Conservation (phyloP, 2,888 invertebrate genomes). For the Linnaemya tessellans region DNA sequence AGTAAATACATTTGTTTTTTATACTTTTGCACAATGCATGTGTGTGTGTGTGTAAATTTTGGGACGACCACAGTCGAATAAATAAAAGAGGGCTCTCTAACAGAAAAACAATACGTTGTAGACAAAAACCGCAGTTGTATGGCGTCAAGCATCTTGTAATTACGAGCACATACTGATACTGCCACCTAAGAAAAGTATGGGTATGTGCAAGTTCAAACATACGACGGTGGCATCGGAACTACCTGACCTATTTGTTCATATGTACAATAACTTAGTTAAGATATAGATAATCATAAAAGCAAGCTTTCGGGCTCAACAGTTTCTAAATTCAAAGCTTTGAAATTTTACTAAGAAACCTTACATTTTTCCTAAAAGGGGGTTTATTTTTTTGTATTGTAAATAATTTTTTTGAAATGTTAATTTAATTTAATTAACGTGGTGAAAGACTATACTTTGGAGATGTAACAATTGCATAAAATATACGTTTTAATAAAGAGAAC, state of each 20-base stretch:
- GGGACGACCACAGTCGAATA: neutral
- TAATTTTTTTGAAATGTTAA: too few relatives aligned
- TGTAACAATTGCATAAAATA: too few relatives aligned
- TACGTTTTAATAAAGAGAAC: too few relatives aligned
- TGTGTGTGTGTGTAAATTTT: neutral
- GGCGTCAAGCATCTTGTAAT: conserved; percentile 52
- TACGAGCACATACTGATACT: conserved; percentile 5
- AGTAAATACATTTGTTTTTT: conserved; percentile 1
- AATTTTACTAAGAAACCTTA: too few relatives aligned
- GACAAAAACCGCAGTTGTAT: conserved; percentile 53
- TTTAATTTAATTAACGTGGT: too few relatives aligned
- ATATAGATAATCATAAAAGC: too few relatives aligned
- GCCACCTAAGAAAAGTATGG: conserved; percentile 10
- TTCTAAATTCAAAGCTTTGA: too few relatives aligned
- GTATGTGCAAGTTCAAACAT: neutral
- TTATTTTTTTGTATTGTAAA: too few relatives aligned
- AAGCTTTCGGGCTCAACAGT: too few relatives aligned
- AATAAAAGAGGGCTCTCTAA: conserved; percentile 30
- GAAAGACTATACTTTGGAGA: too few relatives aligned
- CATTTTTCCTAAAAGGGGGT: too few relatives aligned
- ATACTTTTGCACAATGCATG: neutral
- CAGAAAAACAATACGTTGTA: conserved; percentile 46
- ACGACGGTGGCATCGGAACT: neutral
- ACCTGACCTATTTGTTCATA: neutral
- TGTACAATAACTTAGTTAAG: too few relatives aligned